phyloP scores from a whole-genome alignment of 2,797 vertebrate genomes.

The Carapus acus region DNA sequence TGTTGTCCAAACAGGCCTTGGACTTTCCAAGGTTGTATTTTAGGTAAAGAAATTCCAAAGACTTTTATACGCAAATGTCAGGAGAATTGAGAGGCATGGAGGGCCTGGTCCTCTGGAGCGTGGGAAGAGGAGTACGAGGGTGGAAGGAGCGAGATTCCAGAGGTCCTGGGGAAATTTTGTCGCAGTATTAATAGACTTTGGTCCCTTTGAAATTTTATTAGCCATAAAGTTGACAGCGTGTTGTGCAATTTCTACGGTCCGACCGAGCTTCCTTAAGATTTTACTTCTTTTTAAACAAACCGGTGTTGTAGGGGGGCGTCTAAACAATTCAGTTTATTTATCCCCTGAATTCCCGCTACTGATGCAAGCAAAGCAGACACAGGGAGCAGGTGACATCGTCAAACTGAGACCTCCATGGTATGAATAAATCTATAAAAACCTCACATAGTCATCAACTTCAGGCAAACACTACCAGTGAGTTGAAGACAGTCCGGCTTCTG shows the following conservation, averaged over 20 bases:
- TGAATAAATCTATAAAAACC: conserved; percentile 76
- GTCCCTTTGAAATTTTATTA: conserved; percentile 95
- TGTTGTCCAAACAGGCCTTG: conserved; percentile 4
- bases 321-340: conserved; percentile 65
- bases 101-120: conserved; percentile 62
- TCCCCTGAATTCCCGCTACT: conserved; percentile 30
- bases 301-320: conserved; percentile 43
- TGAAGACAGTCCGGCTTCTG: conserved; percentile 70
- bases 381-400: conserved; percentile 71
- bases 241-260: conserved; percentile 74
- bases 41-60: conserved; percentile 33
- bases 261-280: conserved; percentile 53
- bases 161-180: conserved; percentile 78
- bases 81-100: conserved; percentile 34
- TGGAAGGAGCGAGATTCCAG: conserved; percentile 77
- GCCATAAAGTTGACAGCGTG: conserved; percentile 87
- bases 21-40: conserved; percentile 34
- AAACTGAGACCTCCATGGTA: conserved; percentile 68
- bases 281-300: conserved; percentile 67
- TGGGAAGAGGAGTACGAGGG: conserved; percentile 73
- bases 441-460: conserved; percentile 71
- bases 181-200: conserved; percentile 84
- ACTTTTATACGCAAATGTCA: conserved; percentile 46
- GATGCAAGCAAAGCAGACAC: conserved; percentile 54
- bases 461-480: conserved; percentile 65